Evolutionary conservation across 2,888 invertebrate species (phyloP).

Genomic region (Ceraclea dissimilis): DNA sequence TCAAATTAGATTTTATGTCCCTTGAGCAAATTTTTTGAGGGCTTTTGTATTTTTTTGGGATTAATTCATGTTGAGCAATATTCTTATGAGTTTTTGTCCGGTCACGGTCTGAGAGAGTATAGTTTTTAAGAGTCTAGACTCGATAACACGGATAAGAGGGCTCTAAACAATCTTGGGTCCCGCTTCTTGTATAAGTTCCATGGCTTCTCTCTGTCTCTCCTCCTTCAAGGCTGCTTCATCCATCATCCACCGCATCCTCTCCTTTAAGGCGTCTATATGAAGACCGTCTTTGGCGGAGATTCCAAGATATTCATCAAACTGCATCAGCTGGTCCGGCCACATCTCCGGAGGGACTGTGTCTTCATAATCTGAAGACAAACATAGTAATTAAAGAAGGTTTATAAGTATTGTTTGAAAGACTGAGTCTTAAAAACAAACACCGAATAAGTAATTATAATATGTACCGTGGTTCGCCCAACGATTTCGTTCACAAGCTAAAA

Average conservation of each 20-base stretch:
- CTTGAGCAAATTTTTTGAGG: too few species aligned
- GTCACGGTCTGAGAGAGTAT: too few species aligned
- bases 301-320: constrained; percentile 69
- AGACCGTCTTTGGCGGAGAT: constrained; percentile 57
- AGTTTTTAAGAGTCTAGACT: too few species aligned
- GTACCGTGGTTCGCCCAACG: too few species aligned
- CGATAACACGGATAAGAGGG: too few species aligned
- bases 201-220: background rate
- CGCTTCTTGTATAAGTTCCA: background rate
- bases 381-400: background rate
- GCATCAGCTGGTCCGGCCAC: constrained; percentile 57
- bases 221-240: constrained; percentile 48
- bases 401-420: background rate
- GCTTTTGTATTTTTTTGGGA: too few species aligned
- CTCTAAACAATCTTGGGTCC: background rate
- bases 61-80: too few species aligned
- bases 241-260: constrained; percentile 53
- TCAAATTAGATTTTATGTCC: too few species aligned
- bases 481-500: too few species aligned
- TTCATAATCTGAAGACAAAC: constrained; percentile 31
- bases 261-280: constrained; percentile 53
- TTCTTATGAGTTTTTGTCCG: too few species aligned
- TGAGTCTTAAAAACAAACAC: background rate
- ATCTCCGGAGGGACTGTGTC: constrained; percentile 56
- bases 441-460: too few species aligned